phyloP scores from a whole-genome alignment of 2,113 vertebrate genomes.

The Carettochelys insculpta region DNA sequence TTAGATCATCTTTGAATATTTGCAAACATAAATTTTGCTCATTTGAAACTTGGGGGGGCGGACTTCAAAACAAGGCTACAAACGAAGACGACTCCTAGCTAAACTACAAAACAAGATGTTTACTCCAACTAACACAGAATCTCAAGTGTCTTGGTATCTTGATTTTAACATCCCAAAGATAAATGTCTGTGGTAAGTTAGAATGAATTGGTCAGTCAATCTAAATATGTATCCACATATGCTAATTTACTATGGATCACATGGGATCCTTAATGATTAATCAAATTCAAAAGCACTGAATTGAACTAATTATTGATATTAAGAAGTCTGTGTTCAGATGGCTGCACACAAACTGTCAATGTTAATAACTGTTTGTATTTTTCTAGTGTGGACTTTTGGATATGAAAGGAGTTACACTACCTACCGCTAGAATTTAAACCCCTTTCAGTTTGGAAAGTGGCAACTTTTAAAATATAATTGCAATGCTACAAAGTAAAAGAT shows the following conservation, averaged over 20 bases:
- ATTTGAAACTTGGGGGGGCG: background rate
- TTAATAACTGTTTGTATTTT: background rate
- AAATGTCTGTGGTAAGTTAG: background rate
- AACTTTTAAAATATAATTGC: background rate
- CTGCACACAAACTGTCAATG: fast-evolving
- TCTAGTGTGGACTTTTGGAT: too few relatives aligned
- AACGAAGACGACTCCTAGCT: background rate
- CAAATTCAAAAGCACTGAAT: background rate
- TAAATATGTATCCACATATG: background rate
- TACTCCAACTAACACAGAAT: background rate
- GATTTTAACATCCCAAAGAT: fast-evolving
- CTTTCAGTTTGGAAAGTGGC: fast-evolving
- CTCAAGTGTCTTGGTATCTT: fast-evolving
- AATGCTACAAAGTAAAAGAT: background rate
- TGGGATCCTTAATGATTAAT: background rate
- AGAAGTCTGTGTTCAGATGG: background rate
- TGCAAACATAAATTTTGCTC: background rate
- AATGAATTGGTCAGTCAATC: background rate
- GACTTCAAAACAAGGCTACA: fast-evolving
- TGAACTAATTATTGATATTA: background rate
- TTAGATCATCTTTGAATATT: background rate
- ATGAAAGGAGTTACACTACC: background rate
- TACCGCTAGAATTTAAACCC: background rate
- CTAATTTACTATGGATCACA: background rate
- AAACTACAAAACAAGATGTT: fast-evolving